A percentile compares a stretch with the other conserved stretches of the same genome.
phyloP scores from a whole-genome alignment of 2,797 vertebrate species.

The Eurystomus glaucurus region DNA sequence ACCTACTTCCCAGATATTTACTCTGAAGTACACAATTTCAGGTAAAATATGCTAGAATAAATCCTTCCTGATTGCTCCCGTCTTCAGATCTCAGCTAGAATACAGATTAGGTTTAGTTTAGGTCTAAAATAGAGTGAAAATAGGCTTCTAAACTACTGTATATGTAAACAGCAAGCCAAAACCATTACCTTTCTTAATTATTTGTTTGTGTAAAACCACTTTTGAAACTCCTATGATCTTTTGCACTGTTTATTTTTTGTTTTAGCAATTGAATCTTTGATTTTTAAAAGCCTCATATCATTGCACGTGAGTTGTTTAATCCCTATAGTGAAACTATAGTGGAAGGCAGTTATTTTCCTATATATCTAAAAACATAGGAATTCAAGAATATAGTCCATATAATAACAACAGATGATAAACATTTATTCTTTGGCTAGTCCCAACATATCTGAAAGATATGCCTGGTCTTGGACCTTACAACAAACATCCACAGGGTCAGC shows the following conservation, averaged over 20 bases:
- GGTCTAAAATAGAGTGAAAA: neutral
- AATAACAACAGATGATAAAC: neutral
- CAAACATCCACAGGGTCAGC: neutral
- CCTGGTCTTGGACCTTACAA: accelerated
- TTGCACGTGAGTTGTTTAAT: neutral
- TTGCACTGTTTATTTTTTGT: neutral
- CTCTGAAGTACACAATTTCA: neutral
- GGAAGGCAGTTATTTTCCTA: neutral
- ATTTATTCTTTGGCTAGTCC: neutral
- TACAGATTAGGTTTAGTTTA: neutral
- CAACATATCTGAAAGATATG: neutral
- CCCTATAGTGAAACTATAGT: neutral
- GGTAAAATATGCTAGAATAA: neutral
- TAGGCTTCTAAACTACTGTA: neutral
- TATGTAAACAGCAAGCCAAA: neutral
- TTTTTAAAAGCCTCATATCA: neutral
- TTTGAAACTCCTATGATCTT: accelerated
- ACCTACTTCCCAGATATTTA: neutral
- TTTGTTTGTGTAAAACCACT: neutral
- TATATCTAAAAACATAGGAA: neutral
- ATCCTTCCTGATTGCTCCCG: neutral
- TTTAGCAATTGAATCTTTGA: neutral
- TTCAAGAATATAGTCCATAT: neutral
- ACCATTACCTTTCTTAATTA: neutral
- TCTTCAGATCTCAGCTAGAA: neutral